Evolutionary conservation across 2,113 vertebrate species (phyloP).

Genomic region (Gallinago paraguaiae): DNA sequence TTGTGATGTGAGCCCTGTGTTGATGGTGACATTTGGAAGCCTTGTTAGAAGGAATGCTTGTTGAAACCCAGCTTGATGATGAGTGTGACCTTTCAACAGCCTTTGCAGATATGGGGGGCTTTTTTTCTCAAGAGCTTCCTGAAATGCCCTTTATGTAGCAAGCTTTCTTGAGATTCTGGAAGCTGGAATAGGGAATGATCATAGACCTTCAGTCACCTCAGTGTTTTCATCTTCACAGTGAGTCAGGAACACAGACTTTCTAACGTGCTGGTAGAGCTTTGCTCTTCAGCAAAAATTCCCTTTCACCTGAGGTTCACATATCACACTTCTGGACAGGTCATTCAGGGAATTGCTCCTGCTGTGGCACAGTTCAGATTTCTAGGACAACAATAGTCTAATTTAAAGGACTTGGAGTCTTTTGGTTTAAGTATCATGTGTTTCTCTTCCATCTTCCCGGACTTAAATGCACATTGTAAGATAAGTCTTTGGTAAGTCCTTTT

Average conservation of each 20-base stretch:
- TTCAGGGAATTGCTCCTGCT: background rate
- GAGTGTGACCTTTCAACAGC: background rate
- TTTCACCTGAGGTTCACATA: background rate
- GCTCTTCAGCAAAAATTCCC: background rate
- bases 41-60: background rate
- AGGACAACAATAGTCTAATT: background rate
- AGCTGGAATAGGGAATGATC: background rate
- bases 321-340: background rate
- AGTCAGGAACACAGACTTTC: background rate
- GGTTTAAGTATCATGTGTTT: background rate
- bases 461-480: background rate
- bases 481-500: background rate
- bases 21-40: background rate
- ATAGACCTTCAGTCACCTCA: background rate
- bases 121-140: background rate
- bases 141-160: background rate
- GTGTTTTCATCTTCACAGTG: background rate
- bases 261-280: background rate
- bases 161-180: background rate
- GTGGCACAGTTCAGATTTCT: background rate
- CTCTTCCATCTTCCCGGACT: background rate
- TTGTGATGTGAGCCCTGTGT: background rate
- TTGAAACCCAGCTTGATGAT: background rate
- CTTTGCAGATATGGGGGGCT: background rate
- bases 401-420: background rate